Evolutionary conservation across 2,797 vertebrate genomes (phyloP), one percentile per base, ranked within the genome.

Genomic region (Borostomias antarcticus): DNA sequence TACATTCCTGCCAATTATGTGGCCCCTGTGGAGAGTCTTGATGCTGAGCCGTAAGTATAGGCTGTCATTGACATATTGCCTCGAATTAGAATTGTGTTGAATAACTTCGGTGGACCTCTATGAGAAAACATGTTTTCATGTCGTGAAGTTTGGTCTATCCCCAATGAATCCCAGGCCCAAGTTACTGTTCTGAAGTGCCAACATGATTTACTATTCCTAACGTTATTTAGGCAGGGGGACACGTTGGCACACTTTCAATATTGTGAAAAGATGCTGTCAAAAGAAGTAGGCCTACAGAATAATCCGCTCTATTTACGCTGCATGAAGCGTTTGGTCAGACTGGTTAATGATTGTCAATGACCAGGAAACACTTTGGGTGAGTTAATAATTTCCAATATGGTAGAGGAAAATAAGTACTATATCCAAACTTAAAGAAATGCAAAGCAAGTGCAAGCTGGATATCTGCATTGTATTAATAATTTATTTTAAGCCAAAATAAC

Each of bases 1-100:
- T 98, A 96, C 66, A 91, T 99, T 72, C 97, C 97, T 1, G 91
- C 95, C 1, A 99, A 98, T 71, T 98, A 98, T 62, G 89, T 98
- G 72, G 97, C 95, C 0, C 89, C 87, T 3, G 85, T 95, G 75
- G 89, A 92, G 71, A 98, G 94, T 62, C 86, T 98, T 0, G 84
- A 95, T 68, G 94, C 96, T 13, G 93, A 98, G 68, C 93, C 87
- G 97, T 99, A 68, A 96, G 96, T 96, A n/a, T n/a, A 83, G 9
- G 32, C 40, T 45, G n/a, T 45, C 15, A 28, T 68, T 61, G 32
- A 26, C 23, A 13, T 2, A 8, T 33, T 50, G 57, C 21, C 28
- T 17, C 4, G n/a, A n/a, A n/a, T n/a, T n/a, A n/a, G n/a, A n/a
- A n/a, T 45, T 8, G 8, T 32, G 17, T 23, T 15, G 9, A 19